Conservation (phyloP, 2,113 vertebrate genomes). For the Pristiophorus japonicus region DNA sequence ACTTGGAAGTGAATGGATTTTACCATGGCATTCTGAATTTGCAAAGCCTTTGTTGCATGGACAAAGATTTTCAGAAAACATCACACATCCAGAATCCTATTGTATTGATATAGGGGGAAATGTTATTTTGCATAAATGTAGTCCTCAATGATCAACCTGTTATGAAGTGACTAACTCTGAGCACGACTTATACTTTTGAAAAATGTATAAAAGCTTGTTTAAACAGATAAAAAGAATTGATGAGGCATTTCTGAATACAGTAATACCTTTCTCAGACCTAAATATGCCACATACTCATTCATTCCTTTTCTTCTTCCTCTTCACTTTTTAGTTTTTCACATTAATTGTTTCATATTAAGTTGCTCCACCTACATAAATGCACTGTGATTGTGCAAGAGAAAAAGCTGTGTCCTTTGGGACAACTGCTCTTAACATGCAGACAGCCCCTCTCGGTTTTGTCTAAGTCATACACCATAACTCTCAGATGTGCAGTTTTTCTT, state of each 20-base stretch:
- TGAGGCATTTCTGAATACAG: neutral
- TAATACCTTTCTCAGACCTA: neutral
- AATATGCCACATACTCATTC: neutral
- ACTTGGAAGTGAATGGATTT: neutral
- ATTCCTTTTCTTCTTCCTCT: neutral
- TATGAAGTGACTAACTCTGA: neutral
- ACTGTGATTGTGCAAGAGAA: neutral
- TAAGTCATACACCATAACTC: neutral
- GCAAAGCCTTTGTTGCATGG: neutral
- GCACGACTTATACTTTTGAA: neutral
- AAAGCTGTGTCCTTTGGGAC: conserved; percentile 4
- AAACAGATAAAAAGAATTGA: neutral
- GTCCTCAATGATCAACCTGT: too few species aligned
- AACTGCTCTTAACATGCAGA: neutral
- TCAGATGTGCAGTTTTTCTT: neutral
- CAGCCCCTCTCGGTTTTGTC: neutral
- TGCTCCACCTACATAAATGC: neutral
- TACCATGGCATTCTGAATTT: neutral
- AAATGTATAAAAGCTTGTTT: neutral
- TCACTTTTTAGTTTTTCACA: neutral
- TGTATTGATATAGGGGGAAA: too few species aligned
- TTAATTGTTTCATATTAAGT: neutral
- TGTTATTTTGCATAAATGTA: neutral
- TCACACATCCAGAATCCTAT: neutral
- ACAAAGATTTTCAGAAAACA: neutral